phyloP scores from a whole-genome alignment of 2,888 invertebrate species.

The Macrosoma leucophasiata region DNA sequence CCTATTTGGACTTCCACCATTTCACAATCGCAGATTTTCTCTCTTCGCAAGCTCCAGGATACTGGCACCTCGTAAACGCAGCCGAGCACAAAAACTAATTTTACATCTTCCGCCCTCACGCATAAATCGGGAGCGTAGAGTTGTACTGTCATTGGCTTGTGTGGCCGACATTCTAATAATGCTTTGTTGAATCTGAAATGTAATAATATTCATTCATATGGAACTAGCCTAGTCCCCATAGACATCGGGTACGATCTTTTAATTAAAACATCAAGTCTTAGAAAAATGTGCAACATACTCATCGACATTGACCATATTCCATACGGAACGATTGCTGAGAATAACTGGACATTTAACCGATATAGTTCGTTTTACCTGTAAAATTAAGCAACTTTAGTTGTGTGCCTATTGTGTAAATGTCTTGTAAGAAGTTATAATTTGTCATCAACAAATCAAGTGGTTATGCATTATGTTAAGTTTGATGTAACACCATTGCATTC shows the following conservation, averaged over 20 bases:
- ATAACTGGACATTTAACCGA: slow-evolving; percentile 58
- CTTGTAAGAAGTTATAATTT: too few species aligned
- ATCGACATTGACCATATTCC: slow-evolving; percentile 61
- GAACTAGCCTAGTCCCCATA: too few species aligned
- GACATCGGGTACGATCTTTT: too few species aligned
- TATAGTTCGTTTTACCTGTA: slow-evolving; percentile 61
- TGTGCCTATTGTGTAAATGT: neutral
- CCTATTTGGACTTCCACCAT: slow-evolving; percentile 58
- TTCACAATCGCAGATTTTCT: slow-evolving; percentile 62
- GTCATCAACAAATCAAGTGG: neutral
- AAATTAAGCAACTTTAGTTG: slow-evolving; percentile 17
- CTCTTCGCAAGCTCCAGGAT: slow-evolving; percentile 51
- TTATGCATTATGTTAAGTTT: too few species aligned
- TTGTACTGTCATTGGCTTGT: slow-evolving; percentile 45
- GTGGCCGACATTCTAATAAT: slow-evolving; percentile 49
- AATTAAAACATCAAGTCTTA: too few species aligned
- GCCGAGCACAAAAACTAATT: slow-evolving; percentile 55
- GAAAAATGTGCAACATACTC: too few species aligned
- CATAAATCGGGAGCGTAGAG: slow-evolving; percentile 60
- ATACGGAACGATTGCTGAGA: slow-evolving; percentile 62
- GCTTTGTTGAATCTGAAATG: slow-evolving; percentile 54
- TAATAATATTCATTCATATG: too few species aligned
- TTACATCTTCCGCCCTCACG: slow-evolving; percentile 39
- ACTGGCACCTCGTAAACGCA: slow-evolving; percentile 50
- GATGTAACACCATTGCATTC: too few species aligned